Evolutionary conservation across 53 echinoderm and acorn worm genomes (phyloP), one percentile per base, ranked within the genome.

Genomic region (Zoroaster sp.): DNA sequence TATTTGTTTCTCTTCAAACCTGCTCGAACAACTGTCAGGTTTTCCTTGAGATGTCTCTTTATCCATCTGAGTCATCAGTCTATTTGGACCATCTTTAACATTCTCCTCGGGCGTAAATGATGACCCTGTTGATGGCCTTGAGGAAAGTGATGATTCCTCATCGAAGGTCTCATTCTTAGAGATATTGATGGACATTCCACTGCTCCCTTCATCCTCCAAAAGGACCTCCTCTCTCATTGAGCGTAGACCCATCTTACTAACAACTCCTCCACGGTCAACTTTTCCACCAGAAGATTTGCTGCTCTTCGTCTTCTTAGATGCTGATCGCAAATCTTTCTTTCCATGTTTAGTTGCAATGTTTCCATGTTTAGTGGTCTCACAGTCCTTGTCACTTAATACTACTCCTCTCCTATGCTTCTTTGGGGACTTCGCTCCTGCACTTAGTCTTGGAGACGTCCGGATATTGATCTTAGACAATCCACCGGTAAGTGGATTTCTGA

Each of bases 381-480:
- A 35, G 33, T 36, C 43, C 15, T 37, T 54, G 54, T 53, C 17
- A 31, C 6, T 8, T 35, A 54, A 54, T 17, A n/a, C 55, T 47
- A 8, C 49, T 47, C 49, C 14, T 47, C 8, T 10, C 49, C 14
- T 14, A 10, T 14, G 8, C 14, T 2, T 54, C 12, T 28, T 28
- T 0, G 30, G 23, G 63, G 31, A 10, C 3, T 25, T 13, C 1
- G 12, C 10, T 28, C 35, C 40, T 32, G 32, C 15, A 1, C 41
- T n/a, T 32, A 28, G 39, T 31, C 40, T 74, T 44, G 20, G 12
- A 47, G 79, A 79, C 39, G 85, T 51, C 4, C 25, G 72, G 13
- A 72, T 71, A 49, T 85, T 85, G 3, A 85, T 72, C 71, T 85
- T 85, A 14, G 85, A 69, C 36, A 85, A 41, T 11, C 85, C 72